Base-by-base conservation (phyloP, 2,113 vertebrate species). In the Labeo rohita region DNA sequence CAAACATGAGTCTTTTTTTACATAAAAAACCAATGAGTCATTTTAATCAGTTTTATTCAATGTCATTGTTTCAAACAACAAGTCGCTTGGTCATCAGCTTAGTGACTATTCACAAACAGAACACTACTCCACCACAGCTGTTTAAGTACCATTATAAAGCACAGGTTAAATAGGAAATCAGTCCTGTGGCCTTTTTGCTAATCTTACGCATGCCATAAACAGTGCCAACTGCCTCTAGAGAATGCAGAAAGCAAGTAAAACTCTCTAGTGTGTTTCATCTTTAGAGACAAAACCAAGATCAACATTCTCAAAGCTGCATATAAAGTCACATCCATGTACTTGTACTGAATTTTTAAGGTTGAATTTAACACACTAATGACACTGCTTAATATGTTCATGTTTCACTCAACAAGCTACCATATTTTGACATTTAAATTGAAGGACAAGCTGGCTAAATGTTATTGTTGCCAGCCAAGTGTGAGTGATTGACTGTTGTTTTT, bases 281-380 rank as follows among this genome's bases (percentile, higher is more conserved):
- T 39, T 87, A 66, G 52, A 59, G 50, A 84, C 75, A 43, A 52
- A 83, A 75, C 21, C 45, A 73, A 18, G 70, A 85, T 65, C 54
- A 80, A 66, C 52, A 84, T 74, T 47, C 23, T 56, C 10, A 81
- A 45, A 75, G 39, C 18, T 59, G 49, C 61, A 47, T 70, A 45
- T 18, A 16, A 28, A 85, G n/a, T 61, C 11, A 85, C 39, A 61
- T 81, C 23, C 12, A 1, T 34, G 47, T 50, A 16, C 16, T 47
- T 73, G 13, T 6, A 66, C n/a, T 39, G 12, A 36, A 34, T 66
- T 34, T 34, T 66, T 36, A 36, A 13, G 8, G 39, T 68, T 68
- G 3, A 7, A 36, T 36, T 70, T 4, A 15, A 73, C 11, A 9
- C 70, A 13, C 39, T 23, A 47, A 74, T 74, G 72, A 11, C 16